A percentile compares a stretch with the other conserved stretches of the same genome.
phyloP scores from a whole-genome alignment of 2,113 vertebrate genomes.

The Chloropsis hardwickii region DNA sequence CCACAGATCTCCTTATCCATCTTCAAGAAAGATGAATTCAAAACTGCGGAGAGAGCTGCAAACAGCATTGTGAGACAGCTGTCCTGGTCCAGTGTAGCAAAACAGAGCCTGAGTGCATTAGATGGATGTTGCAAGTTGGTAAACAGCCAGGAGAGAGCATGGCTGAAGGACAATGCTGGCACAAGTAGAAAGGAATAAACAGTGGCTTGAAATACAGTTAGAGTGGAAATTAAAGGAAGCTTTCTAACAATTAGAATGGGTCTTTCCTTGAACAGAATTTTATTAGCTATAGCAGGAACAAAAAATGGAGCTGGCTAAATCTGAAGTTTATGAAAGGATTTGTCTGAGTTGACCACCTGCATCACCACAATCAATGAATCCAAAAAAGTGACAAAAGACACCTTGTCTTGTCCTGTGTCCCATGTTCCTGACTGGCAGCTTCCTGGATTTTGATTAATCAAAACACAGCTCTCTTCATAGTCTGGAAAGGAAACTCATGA shows the following conservation, averaged over 20 bases:
- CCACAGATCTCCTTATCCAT: neutral
- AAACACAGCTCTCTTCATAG: neutral
- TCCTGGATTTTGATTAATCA: constrained; percentile 15
- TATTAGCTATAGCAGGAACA: neutral
- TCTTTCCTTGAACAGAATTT: constrained; percentile 22
- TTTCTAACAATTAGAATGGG: constrained; percentile 21
- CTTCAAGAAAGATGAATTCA: neutral
- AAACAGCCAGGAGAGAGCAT: constrained; percentile 11
- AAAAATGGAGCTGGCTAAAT: neutral
- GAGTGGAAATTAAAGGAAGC: constrained; percentile 37
- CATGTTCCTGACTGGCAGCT: neutral
- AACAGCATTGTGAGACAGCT: neutral
- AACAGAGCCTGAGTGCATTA: neutral
- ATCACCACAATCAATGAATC: neutral
- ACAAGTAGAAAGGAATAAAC: constrained; percentile 28
- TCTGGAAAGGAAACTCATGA: neutral
- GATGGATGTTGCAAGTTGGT: neutral
- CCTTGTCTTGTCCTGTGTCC: neutral
- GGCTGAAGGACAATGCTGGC: constrained; percentile 45
- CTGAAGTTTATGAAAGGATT: constrained; percentile 9
- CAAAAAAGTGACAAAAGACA: neutral
- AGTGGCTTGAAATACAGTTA: constrained; percentile 1
- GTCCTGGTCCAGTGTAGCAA: constrained; percentile 12
- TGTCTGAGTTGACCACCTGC: constrained; percentile 13
- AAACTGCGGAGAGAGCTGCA: neutral